Evolutionary conservation across 2,797 vertebrate genomes (phyloP).

Genomic region (Aldrovandia affinis): DNA sequence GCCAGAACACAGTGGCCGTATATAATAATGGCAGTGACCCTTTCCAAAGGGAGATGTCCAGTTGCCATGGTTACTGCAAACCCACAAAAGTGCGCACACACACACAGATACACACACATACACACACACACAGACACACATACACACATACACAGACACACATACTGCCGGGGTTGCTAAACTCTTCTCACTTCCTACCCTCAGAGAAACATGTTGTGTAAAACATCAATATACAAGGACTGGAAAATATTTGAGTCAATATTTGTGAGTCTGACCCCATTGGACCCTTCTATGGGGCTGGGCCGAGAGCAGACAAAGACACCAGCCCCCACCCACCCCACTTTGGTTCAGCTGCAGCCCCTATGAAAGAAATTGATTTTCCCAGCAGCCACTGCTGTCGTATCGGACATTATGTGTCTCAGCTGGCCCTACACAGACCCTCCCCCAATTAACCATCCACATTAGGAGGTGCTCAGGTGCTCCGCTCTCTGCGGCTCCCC

Average conservation of each 20-base stretch:
- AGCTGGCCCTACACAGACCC: conserved; percentile 1
- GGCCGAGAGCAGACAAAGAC: background rate
- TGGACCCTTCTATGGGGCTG: background rate
- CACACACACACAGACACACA: background rate
- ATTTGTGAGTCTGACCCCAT: background rate
- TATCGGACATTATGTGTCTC: background rate
- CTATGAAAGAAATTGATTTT: background rate
- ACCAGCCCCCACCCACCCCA: background rate
- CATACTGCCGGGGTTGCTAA: background rate
- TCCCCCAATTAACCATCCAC: background rate
- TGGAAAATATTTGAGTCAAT: background rate
- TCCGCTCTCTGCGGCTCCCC: background rate
- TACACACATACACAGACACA: background rate
- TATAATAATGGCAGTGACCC: too few species aligned
- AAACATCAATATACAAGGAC: background rate
- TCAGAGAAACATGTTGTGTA: background rate
- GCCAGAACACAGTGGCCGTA: too few species aligned
- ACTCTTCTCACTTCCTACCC: background rate
- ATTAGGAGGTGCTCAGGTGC: background rate
- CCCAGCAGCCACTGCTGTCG: background rate
- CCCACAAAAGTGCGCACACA: background rate
- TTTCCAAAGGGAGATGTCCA: too few species aligned
- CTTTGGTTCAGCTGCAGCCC: background rate
- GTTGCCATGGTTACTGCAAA: too few species aligned
- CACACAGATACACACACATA: background rate